Evolutionary conservation across 2,888 invertebrate genomes (phyloP), one percentile per base, ranked within the genome.

Genomic region (Orgyia antiqua): DNA sequence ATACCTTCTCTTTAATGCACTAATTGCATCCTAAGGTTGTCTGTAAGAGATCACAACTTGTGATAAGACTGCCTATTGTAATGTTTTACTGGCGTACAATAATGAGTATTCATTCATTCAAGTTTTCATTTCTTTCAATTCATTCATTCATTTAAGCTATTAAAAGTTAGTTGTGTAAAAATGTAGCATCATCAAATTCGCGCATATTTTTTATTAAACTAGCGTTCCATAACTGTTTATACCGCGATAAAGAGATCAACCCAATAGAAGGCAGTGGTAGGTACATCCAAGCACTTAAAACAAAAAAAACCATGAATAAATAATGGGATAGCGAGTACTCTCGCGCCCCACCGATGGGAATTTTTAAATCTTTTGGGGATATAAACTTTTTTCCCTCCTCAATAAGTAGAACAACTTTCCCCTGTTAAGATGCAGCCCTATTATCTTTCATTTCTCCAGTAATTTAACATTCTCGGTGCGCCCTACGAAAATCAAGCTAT

Each of bases 391-490:
- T 74, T 71, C 69, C 72, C 63, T 44, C 26, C 2, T 30, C 31
- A 18, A 73, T 31, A 71, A 73, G 57, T 65, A 51, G 59, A 58
- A 45, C 62, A 72, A 70, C 63, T 78, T 73, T 67, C 58, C 67
- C 64, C 68, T 58, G 68, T 67, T 71, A 70, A 73, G 72, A 73
- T 68, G 70, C 70, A 61, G 67, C 62, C 67, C 83, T 77, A 84
- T 84, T 86, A 84, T 84, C 84, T 84, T 83, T 83, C 80, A 84
- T 86, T 84, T 83, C 80, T 63, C 67, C 64, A 66, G 82, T 79
- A 83, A 84, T 84, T 84, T 84, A 82, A 80, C 83, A 83, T 82
- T 84, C 79, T 72, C 68, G 55, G 62, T 69, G 67, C 74, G 73
- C 82, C 67, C 58, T 65, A 50, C 49, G 68, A 74, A 72, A 79